Evolutionary conservation across 2,888 invertebrate species (phyloP).

Genomic region (Callinectes sapidus): DNA sequence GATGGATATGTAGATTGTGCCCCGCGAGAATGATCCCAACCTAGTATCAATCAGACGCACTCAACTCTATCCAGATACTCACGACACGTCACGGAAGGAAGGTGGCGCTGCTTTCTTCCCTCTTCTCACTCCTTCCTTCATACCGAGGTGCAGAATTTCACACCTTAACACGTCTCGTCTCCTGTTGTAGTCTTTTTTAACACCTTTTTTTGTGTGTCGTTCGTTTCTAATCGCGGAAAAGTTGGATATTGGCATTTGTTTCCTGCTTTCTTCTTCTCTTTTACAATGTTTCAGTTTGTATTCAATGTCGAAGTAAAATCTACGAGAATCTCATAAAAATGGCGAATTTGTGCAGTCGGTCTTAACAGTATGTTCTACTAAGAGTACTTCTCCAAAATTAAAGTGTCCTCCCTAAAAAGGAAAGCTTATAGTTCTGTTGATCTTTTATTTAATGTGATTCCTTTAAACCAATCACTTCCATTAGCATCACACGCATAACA

Average conservation of each 20-base stretch:
- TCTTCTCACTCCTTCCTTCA: slow-evolving; percentile 21
- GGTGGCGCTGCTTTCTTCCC: slow-evolving; percentile 31
- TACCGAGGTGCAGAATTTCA: neutral
- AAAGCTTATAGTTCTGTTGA: neutral
- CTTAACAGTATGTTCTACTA: neutral
- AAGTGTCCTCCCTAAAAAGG: neutral
- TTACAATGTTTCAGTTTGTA: neutral
- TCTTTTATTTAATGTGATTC: neutral
- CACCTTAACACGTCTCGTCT: neutral
- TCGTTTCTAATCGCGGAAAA: neutral
- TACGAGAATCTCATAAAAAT: neutral
- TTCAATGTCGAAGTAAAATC: neutral
- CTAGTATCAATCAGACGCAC: slow-evolving; percentile 32
- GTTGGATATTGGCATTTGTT: neutral
- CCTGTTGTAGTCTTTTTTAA: neutral
- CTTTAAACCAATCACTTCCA: neutral
- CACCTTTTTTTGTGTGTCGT: neutral
- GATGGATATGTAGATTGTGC: slow-evolving; percentile 35
- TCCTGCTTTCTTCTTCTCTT: neutral
- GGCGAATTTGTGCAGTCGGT: neutral
- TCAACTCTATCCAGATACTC: slow-evolving; percentile 13
- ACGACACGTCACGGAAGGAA: slow-evolving; percentile 34
- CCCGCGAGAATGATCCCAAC: neutral
- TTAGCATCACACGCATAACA: neutral
- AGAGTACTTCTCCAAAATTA: neutral